Base-by-base conservation (phyloP, 2,888 invertebrate genomes). In the Agonum fuliginosum region DNA sequence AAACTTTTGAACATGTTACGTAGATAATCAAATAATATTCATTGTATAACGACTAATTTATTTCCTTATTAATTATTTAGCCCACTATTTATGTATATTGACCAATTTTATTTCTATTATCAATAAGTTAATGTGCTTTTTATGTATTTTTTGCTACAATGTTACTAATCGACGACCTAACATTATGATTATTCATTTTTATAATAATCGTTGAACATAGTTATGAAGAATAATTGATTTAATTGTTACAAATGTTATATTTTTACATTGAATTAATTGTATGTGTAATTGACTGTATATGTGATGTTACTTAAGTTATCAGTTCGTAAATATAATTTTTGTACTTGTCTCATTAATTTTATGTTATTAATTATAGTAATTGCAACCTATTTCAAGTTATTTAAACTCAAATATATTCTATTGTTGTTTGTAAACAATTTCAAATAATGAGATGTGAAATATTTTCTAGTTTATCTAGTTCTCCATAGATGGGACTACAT, bases 271-370 rank as follows among this genome's bases (percentile, higher is more conserved):
- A 22, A 37, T 67, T 41, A n/a, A 41, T 67, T 67, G 22, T 41
- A 41, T 67, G 41, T 41, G 34, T 34, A 37, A 37, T 65, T 65
- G 65, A 27, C 17, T 34, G 30, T 62, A 22, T 41, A 67, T 67
- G 67, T 67, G 41, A 67, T 65, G 65, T 65, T 67, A 67, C 48
- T 71, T 71, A 24, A 71, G 27, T 71, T 71, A 27, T 43, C 10
- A 46, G 27, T 46, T 71, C 30, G 43, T 71, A 71, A 71, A 71
- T 71, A 71, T 71, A 71, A 71, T 71, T 71, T 71, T 71, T 71
- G 71, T 71, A 71, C 71, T 71, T 71, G 71, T 71, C 71, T 48
- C 71, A 71, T 71, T 71, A 30, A 71, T 12, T 70, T 70, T n/a
- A 65, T 65, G 14, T 34, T 34, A 34, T 34, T 34, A 46, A 48